Percentiles rank a stretch among this genome's conserved stretches.
Evolutionary conservation across 2,888 invertebrate species (phyloP).

Genomic region (Sisyra terminalis): DNA sequence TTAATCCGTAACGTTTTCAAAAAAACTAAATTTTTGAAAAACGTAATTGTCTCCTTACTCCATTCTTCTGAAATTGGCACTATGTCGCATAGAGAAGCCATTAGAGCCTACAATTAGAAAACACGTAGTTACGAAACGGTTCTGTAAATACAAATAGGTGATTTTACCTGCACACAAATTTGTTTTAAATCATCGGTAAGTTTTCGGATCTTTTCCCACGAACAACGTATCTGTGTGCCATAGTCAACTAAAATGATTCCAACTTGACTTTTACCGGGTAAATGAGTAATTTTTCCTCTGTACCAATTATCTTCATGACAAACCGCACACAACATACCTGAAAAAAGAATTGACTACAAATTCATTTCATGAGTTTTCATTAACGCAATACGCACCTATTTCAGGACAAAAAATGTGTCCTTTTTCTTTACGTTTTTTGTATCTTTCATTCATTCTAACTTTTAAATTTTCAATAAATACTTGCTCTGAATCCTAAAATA

Average conservation of each 20-base stretch:
- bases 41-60: slow-evolving; percentile 21
- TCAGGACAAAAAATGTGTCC: slow-evolving; percentile 30
- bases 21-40: slow-evolving; percentile 22
- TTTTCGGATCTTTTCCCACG: slow-evolving; percentile 32
- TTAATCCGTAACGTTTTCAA: slow-evolving; percentile 25
- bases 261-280: slow-evolving; percentile 30
- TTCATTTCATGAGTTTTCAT: slow-evolving; percentile 1
- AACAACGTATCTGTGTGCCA: slow-evolving; percentile 33
- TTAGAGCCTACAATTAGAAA: slow-evolving; percentile 12
- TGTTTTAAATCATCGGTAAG: slow-evolving; percentile 30
- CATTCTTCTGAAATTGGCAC: slow-evolving; percentile 25
- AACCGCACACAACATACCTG: slow-evolving; percentile 38
- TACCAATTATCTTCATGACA: slow-evolving; percentile 33
- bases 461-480: not conserved
- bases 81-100: slow-evolving; percentile 28
- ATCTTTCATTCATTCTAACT: slow-evolving; percentile 22
- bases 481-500: not conserved
- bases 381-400: slow-evolving; percentile 25
- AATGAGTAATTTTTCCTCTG: slow-evolving; percentile 35
- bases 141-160: no score
- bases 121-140: no score
- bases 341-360: slow-evolving; percentile 11
- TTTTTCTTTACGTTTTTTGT: slow-evolving; percentile 19
- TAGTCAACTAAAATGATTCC: slow-evolving; percentile 44
- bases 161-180: slow-evolving; percentile 35